Evolutionary conservation across 2,888 invertebrate genomes (phyloP).

Genomic region (Drosophila mayaguana): DNA sequence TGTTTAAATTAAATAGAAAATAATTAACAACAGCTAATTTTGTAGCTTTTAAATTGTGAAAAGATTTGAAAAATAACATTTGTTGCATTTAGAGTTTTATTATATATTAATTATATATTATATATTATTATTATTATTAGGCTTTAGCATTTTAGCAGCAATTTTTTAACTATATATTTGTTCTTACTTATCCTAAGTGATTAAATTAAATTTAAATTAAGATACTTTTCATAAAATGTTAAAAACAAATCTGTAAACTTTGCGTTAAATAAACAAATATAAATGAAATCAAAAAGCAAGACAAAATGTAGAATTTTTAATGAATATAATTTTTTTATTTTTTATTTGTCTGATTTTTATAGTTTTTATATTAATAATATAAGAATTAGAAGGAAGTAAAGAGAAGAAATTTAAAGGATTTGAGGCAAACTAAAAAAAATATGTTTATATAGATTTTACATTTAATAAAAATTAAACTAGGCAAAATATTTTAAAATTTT

Average conservation of each 20-base stretch:
- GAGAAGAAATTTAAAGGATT: too few relatives aligned
- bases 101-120: slow-evolving; percentile 15
- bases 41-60: slow-evolving; percentile 58
- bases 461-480: neutral
- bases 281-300: neutral
- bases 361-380: neutral
- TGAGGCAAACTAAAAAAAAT: too few relatives aligned
- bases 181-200: slow-evolving; percentile 29
- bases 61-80: slow-evolving; percentile 42
- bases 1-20: slow-evolving; percentile 38
- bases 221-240: slow-evolving; percentile 8
- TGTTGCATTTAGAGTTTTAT: slow-evolving; percentile 25
- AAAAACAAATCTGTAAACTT: neutral
- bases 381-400: too few relatives aligned
- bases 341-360: neutral
- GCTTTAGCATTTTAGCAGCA: slow-evolving; percentile 55
- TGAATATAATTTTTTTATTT: neutral
- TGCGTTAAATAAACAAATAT: neutral
- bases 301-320: neutral
- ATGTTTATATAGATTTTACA: too few relatives aligned
- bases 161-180: slow-evolving; percentile 29
- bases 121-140: slow-evolving; percentile 39
- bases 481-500: neutral
- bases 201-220: slow-evolving; percentile 28
- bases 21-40: slow-evolving; percentile 42